Base-by-base conservation (phyloP, 2,113 vertebrate genomes). In the Python bivittatus region DNA sequence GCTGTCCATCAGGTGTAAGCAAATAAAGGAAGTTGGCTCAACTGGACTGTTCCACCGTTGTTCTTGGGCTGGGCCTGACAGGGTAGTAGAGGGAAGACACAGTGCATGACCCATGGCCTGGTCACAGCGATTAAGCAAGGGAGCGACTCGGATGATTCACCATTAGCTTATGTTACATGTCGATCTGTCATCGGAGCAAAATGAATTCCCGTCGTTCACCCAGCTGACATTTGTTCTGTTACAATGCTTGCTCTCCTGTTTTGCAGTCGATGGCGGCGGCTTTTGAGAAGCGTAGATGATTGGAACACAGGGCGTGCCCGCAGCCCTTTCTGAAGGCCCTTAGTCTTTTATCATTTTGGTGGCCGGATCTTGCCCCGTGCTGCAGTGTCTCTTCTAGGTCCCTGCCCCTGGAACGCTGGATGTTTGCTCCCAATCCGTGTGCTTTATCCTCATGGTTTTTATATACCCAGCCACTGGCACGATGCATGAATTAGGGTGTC, bases 261-360 rank as follows among this genome's bases (percentile, higher is more conserved):
- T 97, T 96, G 95, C 96, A 97, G 97, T 97, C 97, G 96, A 97
- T 97, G 95, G 97, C 96, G 94, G 94, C 94, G 95, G 96, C 97
- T 97, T 97, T 97, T 83, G 93, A 97, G 96, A 97, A 97, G 97
- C 97, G 97, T 97, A 96, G 96, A 97, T 97, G 97, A 97, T 97
- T 97, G 97, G 97, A 97, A 97, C 97, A 97, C 97, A 97, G 96
- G 90, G 96, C 94, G 94, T 89, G 90, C 96, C 95, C 93, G 88
- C 4, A 29, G 1, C 91, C 97, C 96, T 95, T 96, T 97, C 94
- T 95, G 95, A 95, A 96, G 96, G 93, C 96, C 96, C 96, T 95
- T 96, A 97, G 97, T 96, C 96, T 97, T 97, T 97, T 95, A 97
- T 97, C 96, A 97, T 97, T 96, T 96, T 93, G 29, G 95, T 61